Evolutionary conservation across 1,140 invertebrate species (phyloP).

Genomic region (Mesaphorura yosii): DNA sequence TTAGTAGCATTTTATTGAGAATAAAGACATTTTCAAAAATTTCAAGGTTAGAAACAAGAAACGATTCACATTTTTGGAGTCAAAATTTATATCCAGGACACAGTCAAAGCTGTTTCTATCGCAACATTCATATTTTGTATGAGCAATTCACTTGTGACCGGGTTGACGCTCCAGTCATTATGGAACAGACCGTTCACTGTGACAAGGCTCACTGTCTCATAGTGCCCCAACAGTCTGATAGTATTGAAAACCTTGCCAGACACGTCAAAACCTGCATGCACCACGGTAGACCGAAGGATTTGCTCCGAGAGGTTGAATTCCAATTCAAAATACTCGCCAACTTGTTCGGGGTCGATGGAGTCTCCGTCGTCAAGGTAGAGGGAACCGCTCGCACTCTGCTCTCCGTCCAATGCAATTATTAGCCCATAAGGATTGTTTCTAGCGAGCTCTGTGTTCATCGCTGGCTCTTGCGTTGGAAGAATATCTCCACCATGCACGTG

Average conservation of each 20-base stretch:
- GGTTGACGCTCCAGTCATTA: too few relatives aligned
- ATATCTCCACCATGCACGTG: conserved; percentile 59
- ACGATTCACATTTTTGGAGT: too few relatives aligned
- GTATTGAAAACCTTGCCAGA: not conserved
- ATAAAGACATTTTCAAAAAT: too few relatives aligned
- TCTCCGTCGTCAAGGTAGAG: conserved; percentile 39
- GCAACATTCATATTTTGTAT: too few relatives aligned
- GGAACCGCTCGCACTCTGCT: conserved; percentile 32
- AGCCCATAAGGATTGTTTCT: conserved; percentile 35
- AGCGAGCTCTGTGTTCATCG: conserved; percentile 30
- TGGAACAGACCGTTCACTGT: not conserved
- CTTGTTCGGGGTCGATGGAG: not conserved
- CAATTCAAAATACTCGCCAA: not conserved
- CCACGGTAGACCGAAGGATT: not conserved
- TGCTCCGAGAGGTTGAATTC: not conserved
- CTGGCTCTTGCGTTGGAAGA: conserved; percentile 53
- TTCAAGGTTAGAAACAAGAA: too few relatives aligned
- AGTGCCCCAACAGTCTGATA: not conserved
- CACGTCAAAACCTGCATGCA: not conserved
- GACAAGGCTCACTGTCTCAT: not conserved
- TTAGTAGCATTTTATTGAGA: too few relatives aligned
- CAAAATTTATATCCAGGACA: too few relatives aligned
- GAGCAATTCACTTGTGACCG: too few relatives aligned
- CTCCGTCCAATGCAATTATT: conserved; percentile 33
- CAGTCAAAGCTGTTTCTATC: too few relatives aligned